Conservation (phyloP, 1,140 invertebrate species). For the Leguminivora glycinivorella region DNA sequence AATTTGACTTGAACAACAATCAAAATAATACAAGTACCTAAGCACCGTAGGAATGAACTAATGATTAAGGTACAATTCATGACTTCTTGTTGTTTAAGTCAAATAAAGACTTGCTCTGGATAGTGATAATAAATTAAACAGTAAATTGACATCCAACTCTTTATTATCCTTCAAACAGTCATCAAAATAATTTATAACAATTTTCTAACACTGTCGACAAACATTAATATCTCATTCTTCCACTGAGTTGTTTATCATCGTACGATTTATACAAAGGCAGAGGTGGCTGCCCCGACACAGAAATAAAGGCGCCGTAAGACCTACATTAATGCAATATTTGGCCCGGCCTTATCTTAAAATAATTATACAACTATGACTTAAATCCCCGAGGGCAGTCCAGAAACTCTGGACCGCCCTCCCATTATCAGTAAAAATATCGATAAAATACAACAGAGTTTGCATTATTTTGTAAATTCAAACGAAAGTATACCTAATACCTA, state of each 20-base stretch:
- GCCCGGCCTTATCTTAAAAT: constrained; percentile 76
- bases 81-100: background rate
- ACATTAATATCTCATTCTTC: constrained; percentile 76
- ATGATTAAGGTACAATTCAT: no score
- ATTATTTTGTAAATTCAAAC: constrained; percentile 75
- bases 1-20: background rate
- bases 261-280: constrained; percentile 68
- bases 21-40: no score
- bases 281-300: constrained; percentile 55
- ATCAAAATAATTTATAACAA: constrained; percentile 81
- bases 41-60: no score
- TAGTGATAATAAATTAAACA: constrained; percentile 45
- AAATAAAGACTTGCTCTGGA: background rate
- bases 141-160: constrained; percentile 79
- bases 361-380: constrained; percentile 77
- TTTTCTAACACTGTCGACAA: constrained; percentile 79
- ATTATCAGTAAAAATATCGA: constrained; percentile 75
- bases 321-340: constrained; percentile 76
- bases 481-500: constrained; percentile 76
- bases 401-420: constrained; percentile 47
- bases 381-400: constrained; percentile 51
- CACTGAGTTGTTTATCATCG: constrained; percentile 72
- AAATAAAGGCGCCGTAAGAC: constrained; percentile 62
- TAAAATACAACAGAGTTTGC: constrained; percentile 77
- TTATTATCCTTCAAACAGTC: constrained; percentile 81